These are phyloP conservation scores for Ammodytes dubius DNA, from an alignment of 2,113 vertebrate genomes.

Conservation along the genomic window DNA sequence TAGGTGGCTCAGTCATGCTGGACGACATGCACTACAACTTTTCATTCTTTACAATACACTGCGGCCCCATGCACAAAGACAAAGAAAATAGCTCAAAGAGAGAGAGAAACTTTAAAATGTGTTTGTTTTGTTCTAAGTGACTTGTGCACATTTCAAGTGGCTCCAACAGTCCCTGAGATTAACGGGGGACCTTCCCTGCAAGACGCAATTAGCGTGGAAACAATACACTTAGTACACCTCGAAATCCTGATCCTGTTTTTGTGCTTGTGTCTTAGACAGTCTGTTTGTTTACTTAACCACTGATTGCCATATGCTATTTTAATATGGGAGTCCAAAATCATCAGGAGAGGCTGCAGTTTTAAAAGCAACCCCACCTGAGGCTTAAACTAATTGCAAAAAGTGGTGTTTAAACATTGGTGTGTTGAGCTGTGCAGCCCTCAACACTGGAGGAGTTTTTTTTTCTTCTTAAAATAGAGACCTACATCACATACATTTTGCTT, in stretches of 20 bases:
- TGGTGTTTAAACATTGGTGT: slow-evolving; percentile 8
- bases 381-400: neutral
- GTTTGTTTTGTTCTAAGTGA: slow-evolving; percentile 5
- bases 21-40: slow-evolving; percentile 59
- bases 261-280: neutral
- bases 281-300: slow-evolving; percentile 55
- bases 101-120: neutral
- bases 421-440: neutral
- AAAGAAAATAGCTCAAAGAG: slow-evolving; percentile 3
- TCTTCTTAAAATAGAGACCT: neutral
- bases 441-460: neutral
- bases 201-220: slow-evolving; percentile 66
- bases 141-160: neutral
- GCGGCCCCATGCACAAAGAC: slow-evolving; percentile 29
- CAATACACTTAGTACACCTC: slow-evolving; percentile 52
- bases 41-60: slow-evolving; percentile 45
- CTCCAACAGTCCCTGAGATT: slow-evolving; percentile 21
- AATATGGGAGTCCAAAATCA: slow-evolving; percentile 30
- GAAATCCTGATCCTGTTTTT: slow-evolving; percentile 36
- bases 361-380: slow-evolving; percentile 31
- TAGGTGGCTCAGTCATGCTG: slow-evolving; percentile 63
- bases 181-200: slow-evolving; percentile 48
- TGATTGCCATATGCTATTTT: slow-evolving; percentile 67
- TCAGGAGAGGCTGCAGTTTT: neutral
- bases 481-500: slow-evolving; percentile 40